These are phyloP conservation scores for Neopipo cinnamomea DNA, from an alignment of 2,113 vertebrate genomes.

Conservation along the genomic window DNA sequence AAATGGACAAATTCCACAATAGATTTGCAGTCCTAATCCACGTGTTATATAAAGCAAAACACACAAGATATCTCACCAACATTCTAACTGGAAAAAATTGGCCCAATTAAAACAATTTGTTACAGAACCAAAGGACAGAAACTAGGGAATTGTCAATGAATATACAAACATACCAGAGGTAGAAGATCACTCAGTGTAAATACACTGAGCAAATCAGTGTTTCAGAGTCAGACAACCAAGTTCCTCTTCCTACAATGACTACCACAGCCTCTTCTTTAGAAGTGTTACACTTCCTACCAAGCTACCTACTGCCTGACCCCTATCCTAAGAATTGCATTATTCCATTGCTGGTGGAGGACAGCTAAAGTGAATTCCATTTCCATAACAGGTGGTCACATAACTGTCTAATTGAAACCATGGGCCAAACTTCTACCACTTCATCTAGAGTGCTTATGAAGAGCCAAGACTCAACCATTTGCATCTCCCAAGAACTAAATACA, in stretches of 20 bases:
- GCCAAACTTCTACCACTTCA: neutral
- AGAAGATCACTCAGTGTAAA: neutral
- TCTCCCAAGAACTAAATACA: neutral
- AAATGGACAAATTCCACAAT: neutral
- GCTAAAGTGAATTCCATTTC: neutral
- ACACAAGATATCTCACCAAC: neutral
- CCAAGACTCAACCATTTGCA: neutral
- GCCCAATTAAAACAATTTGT: neutral
- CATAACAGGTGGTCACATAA: neutral
- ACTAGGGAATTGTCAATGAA: neutral
- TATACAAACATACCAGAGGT: neutral
- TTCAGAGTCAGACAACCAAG: neutral
- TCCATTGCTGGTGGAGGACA: neutral
- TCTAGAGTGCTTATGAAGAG: neutral
- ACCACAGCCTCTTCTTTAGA: neutral
- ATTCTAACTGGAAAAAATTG: neutral
- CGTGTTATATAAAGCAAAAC: neutral
- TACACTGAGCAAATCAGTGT: no score
- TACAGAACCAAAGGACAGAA: neutral
- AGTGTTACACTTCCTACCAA: neutral
- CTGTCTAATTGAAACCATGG: neutral
- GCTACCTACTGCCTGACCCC: neutral
- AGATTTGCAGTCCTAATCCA: neutral
- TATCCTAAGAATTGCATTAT: neutral
- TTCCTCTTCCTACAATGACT: neutral